A percentile compares a stretch with the other conserved stretches of the same genome.
These are phyloP conservation scores for Oreonectes daqikongensis DNA, from an alignment of 2,797 vertebrate species.

Conservation along the genomic window DNA sequence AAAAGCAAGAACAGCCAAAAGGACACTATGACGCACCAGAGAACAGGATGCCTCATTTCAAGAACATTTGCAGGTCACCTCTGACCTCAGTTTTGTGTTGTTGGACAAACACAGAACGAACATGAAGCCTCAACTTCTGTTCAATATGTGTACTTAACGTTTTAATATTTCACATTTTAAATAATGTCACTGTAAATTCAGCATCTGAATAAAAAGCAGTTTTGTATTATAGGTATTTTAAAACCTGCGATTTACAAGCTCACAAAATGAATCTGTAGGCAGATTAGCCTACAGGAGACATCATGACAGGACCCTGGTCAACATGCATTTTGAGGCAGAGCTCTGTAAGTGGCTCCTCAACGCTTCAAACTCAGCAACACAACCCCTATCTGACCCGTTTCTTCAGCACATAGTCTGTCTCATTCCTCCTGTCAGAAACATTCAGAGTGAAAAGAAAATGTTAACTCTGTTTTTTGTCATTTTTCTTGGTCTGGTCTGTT, in stretches of 20 bases:
- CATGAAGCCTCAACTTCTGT: constrained; percentile 15
- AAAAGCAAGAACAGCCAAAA: constrained; percentile 11
- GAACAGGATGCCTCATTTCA: constrained; percentile 12
- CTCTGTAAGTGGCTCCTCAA: not conserved
- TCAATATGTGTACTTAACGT: constrained; percentile 33
- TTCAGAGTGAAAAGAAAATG: constrained; percentile 15
- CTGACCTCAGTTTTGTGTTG: constrained; percentile 11
- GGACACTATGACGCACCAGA: not conserved
- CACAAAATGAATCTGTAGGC: constrained; percentile 25
- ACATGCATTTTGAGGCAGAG: not conserved
- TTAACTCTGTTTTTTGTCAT: not conserved
- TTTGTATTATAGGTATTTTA: constrained; percentile 28
- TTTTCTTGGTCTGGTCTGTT: constrained; percentile 16
- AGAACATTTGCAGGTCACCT: constrained; percentile 20
- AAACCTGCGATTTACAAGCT: not conserved
- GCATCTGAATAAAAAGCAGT: constrained; percentile 53
- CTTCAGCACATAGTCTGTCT: not conserved
- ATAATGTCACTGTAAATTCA: constrained; percentile 49
- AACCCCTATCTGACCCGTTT: constrained; percentile 10
- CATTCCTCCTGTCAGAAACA: not conserved
- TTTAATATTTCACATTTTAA: constrained; percentile 40
- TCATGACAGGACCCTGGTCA: not conserved
- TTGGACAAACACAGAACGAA: constrained; percentile 25
- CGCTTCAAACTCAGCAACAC: not conserved
- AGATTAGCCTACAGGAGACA: not conserved